Percentiles rank a stretch among this genome's conserved stretches.
These are phyloP conservation scores for Argyrosomus regius DNA, from an alignment of 2,797 vertebrate species.

Conservation along the genomic window DNA sequence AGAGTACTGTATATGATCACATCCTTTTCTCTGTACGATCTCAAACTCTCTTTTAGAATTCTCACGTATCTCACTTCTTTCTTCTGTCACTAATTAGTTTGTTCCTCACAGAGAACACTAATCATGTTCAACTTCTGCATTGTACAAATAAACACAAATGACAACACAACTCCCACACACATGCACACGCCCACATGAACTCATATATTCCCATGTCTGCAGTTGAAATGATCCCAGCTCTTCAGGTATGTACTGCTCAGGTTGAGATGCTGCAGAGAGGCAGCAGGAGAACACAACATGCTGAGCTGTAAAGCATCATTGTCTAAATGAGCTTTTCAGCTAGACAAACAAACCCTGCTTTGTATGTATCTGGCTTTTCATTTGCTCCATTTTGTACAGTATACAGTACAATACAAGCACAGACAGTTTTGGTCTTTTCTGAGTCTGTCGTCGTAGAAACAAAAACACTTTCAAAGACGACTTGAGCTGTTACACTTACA, in stretches of 20 bases:
- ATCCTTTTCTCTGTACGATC: no score
- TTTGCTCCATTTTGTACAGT: not conserved
- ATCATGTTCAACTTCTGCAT: not conserved
- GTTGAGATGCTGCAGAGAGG: not conserved
- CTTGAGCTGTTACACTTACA: no score
- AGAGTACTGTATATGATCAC: no score
- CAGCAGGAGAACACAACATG: conserved; percentile 13
- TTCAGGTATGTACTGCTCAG: conserved; percentile 15
- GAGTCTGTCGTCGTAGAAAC: not conserved
- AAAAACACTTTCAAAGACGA: not conserved
- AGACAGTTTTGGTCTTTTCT: not conserved
- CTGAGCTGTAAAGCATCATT: not conserved
- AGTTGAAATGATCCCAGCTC: not conserved
- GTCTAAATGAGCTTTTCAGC: conserved; percentile 1
- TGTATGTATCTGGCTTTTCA: conserved; percentile 8
- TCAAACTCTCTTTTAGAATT: no score
- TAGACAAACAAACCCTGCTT: conserved; percentile 2
- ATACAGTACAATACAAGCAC: not conserved
- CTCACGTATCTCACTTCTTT: no score
- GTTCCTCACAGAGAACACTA: no score
- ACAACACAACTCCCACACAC: not conserved
- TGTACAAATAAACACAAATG: not conserved
- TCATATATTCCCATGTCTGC: not conserved
- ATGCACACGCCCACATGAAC: not conserved
- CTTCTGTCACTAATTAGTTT: no score